phyloP scores from a whole-genome alignment of 2,113 vertebrate species.

The Romanogobio albipinnatus region DNA sequence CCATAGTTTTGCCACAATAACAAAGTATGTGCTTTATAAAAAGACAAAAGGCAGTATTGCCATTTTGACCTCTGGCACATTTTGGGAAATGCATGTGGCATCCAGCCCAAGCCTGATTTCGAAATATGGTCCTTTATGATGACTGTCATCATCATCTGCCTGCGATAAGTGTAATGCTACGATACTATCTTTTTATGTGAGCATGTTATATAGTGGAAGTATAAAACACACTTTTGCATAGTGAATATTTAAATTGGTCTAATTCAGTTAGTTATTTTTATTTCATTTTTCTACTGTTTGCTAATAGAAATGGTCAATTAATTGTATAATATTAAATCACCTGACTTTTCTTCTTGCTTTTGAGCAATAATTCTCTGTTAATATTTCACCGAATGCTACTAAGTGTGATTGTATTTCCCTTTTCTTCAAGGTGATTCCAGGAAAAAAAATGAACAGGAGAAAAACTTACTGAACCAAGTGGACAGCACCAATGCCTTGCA shows the following conservation, averaged over 20 bases:
- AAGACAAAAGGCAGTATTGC: background rate
- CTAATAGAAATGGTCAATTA: background rate
- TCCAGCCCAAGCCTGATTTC: background rate
- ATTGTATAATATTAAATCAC: background rate
- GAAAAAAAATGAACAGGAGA: conserved; percentile 62
- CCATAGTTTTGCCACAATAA: background rate
- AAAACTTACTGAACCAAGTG: conserved; percentile 75
- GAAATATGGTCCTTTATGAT: background rate
- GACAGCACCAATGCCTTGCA: conserved; percentile 81
- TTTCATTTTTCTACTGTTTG: background rate
- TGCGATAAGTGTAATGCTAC: background rate
- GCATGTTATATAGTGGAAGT: background rate
- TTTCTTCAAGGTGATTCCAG: conserved; percentile 63
- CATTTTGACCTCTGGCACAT: background rate
- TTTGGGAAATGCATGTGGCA: background rate
- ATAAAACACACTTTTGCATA: background rate
- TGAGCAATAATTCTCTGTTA: background rate
- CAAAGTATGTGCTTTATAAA: background rate
- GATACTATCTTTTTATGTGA: background rate
- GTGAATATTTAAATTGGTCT: background rate
- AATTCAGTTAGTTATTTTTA: background rate
- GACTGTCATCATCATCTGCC: background rate
- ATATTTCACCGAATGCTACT: background rate
- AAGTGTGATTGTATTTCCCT: conserved; percentile 4
- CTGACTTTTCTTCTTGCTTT: background rate